Conservation (phyloP, 2,113 vertebrate genomes). For the Grallaria varia region DNA sequence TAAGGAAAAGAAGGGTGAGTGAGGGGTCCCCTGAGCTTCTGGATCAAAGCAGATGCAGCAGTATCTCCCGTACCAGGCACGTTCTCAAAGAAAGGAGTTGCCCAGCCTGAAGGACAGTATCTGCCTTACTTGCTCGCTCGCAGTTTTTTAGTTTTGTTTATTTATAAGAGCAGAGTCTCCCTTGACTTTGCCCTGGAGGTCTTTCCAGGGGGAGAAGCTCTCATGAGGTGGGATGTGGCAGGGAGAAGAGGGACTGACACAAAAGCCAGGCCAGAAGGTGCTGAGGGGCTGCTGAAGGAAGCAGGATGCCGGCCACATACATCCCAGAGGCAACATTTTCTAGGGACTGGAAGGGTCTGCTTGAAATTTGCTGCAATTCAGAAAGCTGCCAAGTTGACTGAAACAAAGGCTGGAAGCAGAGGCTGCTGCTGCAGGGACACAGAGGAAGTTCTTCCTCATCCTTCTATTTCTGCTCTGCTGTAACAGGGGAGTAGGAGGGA, state of each 20-base stretch:
- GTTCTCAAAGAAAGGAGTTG: neutral
- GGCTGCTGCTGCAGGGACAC: neutral
- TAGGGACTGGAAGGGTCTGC: neutral
- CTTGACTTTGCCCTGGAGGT: neutral
- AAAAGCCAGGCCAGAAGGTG: neutral
- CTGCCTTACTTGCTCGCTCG: neutral
- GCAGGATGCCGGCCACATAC: rapidly evolving
- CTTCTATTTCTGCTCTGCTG: neutral
- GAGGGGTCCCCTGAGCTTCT: neutral
- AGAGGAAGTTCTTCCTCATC: neutral
- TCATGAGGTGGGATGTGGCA: neutral
- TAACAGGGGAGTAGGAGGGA: neutral
- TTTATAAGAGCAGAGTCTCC: neutral
- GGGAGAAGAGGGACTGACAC: neutral
- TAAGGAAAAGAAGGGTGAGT: neutral
- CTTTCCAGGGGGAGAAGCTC: neutral
- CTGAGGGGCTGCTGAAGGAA: neutral
- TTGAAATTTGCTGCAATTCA: neutral
- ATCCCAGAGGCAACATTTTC: neutral
- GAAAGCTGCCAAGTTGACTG: neutral
- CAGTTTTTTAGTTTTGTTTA: neutral
- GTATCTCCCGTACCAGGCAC: neutral
- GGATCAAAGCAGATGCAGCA: neutral
- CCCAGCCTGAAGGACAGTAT: neutral
- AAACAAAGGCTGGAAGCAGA: neutral